Evolutionary conservation across 1,140 invertebrate species (phyloP), one percentile per base, ranked within the genome.

Genomic region (Pseudomyrmex cubaensis): DNA sequence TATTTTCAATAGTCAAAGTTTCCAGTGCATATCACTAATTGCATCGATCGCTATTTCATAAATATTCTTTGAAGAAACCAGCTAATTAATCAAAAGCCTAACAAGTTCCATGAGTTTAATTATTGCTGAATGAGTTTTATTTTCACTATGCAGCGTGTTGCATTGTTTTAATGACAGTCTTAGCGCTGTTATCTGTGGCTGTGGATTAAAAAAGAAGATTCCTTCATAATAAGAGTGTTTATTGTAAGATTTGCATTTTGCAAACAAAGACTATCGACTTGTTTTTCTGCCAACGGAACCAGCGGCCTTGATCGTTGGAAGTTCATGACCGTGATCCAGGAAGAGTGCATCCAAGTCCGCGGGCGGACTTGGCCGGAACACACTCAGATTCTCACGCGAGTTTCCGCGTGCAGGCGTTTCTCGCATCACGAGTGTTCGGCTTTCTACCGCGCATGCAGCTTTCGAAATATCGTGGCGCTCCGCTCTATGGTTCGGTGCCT

Each of bases 401-500:
- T 88, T 85, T 88, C 80, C 87, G 74, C 78, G 61, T 83, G 69
- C 57, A 82, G 50, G 57, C 52, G 48, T 75, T 80, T 13, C 69
- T 72, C 66, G 64, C 70, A 61, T 57, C 62, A 35, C 52, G 70
- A 61, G 59, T 22, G 56, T 67, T 54, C 35, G 54, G 54, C 64
- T 59, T 59, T 57, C 50, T 22, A 62, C 17, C 75, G 83, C 70
- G 75, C 59, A 76, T 82, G 83, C 64, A 76, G 70, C 44, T 89
- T 85, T 89, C 82, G 88, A 89, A 89, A 89, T 89, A 89, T 90
- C 83, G 85, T 77, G 77, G 77, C 80, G 69, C 78, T 77, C 66
- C 63, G 75, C 75, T 86, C 84, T 80, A 83, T 85, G 82, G 83
- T 88, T 85, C 84, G 89, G 91, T 92, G 92, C 90, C 92, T 93